Percentiles rank a stretch among this genome's conserved stretches.
Evolutionary conservation across 30 jellyfish, hydroid and myxozoan species (phyloP).

Genomic region (Aurelia sp.): DNA sequence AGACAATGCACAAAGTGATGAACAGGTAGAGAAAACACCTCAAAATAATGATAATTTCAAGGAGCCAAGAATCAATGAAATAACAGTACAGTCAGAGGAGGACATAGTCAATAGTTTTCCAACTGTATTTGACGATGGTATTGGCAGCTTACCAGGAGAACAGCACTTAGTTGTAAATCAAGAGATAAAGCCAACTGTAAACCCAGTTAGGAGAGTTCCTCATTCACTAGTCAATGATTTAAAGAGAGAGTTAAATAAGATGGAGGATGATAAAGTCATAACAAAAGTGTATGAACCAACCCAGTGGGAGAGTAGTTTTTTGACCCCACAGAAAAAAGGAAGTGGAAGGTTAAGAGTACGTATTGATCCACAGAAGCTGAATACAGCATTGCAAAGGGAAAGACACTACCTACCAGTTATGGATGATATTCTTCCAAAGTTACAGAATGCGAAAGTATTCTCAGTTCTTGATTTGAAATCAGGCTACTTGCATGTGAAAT

Average conservation of each 20-base stretch:
- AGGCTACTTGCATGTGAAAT: conserved; percentile 65
- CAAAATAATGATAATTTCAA: too few relatives aligned
- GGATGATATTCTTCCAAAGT: conserved; percentile 63
- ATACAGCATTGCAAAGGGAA: conserved; percentile 53
- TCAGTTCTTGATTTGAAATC: conserved; percentile 62
- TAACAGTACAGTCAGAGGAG: too few relatives aligned
- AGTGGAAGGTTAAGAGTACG: conserved; percentile 52
- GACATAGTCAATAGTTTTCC: too few relatives aligned
- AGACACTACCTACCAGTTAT: conserved; percentile 47
- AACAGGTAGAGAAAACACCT: too few relatives aligned
- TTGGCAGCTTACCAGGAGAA: too few relatives aligned
- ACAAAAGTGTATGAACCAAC: conserved; percentile 58
- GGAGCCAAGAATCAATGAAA: too few relatives aligned
- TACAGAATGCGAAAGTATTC: conserved; percentile 60
- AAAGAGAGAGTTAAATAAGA: conserved; percentile 38
- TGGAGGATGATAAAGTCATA: conserved; percentile 43
- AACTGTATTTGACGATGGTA: conserved; percentile 42
- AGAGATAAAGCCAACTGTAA: conserved; percentile 55
- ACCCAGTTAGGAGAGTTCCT: conserved; percentile 65
- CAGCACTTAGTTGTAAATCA: conserved; percentile 50
- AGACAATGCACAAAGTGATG: too few relatives aligned
- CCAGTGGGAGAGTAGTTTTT: conserved; percentile 50
- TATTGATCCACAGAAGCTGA: conserved; percentile 62
- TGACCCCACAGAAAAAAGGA: conserved; percentile 35
- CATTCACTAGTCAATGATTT: conserved; percentile 44